A percentile compares a stretch with the other conserved stretches of the same genome.
Conservation (phyloP, 2,888 invertebrate species). For the Leptinotarsa tumamoca region DNA sequence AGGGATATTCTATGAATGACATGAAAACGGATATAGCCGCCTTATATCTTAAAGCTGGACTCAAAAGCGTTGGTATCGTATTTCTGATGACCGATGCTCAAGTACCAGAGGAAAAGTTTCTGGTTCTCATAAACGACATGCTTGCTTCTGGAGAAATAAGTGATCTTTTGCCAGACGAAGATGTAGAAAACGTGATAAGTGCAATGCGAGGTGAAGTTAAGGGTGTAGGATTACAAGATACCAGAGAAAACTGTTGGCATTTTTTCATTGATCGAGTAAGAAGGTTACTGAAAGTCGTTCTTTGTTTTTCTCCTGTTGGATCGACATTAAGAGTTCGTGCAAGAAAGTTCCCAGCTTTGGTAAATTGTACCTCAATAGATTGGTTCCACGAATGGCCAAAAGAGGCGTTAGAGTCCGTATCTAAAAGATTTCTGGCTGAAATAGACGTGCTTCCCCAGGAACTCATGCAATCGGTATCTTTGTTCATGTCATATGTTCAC, state of each 20-base stretch:
- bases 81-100: constrained; percentile 96
- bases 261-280: constrained; percentile 94
- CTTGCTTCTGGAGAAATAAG: constrained; percentile 94
- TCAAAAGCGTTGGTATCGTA: constrained; percentile 83
- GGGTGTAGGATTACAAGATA: constrained; percentile 84
- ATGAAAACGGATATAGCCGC: constrained; percentile 79
- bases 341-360: constrained; percentile 93
- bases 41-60: constrained; percentile 88
- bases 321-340: constrained; percentile 87
- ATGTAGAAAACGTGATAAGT: constrained; percentile 86
- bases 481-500: constrained; percentile 93
- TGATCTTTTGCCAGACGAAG: constrained; percentile 91
- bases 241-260: constrained; percentile 93
- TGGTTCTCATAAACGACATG: constrained; percentile 93
- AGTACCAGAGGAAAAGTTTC: constrained; percentile 89
- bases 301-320: constrained; percentile 96
- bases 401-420: constrained; percentile 91
- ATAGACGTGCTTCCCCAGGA: constrained; percentile 77
- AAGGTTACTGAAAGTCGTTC: constrained; percentile 78
- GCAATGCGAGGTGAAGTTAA: constrained; percentile 84
- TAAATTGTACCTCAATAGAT: constrained; percentile 92
- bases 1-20: constrained; percentile 87
- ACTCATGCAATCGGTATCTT: constrained; percentile 76
- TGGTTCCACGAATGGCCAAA: constrained; percentile 99
- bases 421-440: constrained; percentile 83